Percentiles rank a stretch among this genome's conserved stretches.
These are phyloP conservation scores for Theocolax elegans DNA, from an alignment of 1,140 invertebrate species.

Conservation along the genomic window DNA sequence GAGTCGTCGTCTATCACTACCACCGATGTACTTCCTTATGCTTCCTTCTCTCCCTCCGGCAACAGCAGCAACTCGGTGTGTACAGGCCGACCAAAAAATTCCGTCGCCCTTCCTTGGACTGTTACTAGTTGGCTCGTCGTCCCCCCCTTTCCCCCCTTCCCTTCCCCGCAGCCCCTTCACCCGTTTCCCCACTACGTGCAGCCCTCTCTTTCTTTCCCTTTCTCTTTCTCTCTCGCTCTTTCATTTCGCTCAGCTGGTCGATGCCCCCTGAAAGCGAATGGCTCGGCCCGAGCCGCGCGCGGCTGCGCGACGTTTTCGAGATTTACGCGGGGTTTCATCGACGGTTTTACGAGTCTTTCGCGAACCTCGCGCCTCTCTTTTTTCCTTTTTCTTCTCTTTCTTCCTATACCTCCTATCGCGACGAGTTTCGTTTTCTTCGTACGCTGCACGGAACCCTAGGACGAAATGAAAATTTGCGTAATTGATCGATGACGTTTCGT, in stretches of 20 bases:
- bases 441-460: no score
- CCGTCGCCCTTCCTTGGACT: not conserved
- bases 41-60: not conserved
- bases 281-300: not conserved
- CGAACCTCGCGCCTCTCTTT: not conserved
- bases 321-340: slow-evolving; percentile 38
- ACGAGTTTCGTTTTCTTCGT: slow-evolving; percentile 4
- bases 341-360: slow-evolving; percentile 35
- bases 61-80: no score
- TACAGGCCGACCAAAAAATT: slow-evolving; percentile 27
- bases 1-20: not conserved
- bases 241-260: slow-evolving; percentile 37
- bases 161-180: not conserved
- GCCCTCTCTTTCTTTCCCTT: not conserved
- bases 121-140: not conserved
- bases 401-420: not conserved
- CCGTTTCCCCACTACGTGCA: not conserved
- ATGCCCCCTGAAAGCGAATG: slow-evolving; percentile 36
- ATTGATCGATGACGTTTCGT: slow-evolving; percentile 35
- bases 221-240: slow-evolving; percentile 7
- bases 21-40: not conserved
- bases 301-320: slow-evolving; percentile 38
- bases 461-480: slow-evolving; percentile 39
- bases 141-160: not conserved
- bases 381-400: not conserved